Base-by-base conservation (phyloP, 2,888 invertebrate genomes). In the Drosophila demipolita region DNA sequence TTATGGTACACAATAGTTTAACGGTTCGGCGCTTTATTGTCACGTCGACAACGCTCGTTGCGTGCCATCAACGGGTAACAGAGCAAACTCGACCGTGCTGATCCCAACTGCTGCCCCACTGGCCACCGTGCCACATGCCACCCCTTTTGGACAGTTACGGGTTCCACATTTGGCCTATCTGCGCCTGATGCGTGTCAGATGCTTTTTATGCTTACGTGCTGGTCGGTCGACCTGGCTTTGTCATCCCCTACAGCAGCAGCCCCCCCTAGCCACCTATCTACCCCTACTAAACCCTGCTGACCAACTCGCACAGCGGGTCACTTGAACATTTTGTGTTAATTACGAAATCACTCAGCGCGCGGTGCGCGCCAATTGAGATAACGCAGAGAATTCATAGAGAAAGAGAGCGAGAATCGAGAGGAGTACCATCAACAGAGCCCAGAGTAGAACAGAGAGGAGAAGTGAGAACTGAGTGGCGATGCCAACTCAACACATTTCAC, bases 1-100 rank as follows among this genome's bases (percentile, higher is more conserved):
- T 83, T 88, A 84, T 83, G 78, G 84, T 89, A 82, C 86, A 90
- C 90, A 89, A 91, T 91, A 91, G 91, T 89, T 91, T 87, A 90
- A 89, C 87, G 89, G 75, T 89, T 82, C 90, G 78, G 72, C 81
- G 91, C 89, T 82, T 90, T 89, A 91, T 89, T 90, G 90, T 87
- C 91, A 89, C 89, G 91, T 86, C 83, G 82, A 66, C 81, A 69
- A 38, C 49, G 78, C 57, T 64, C 81, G 52, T 49, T 77, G 73
- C 78, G 81, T 78, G 77, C 78, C 73, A 85, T 78, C 69, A 69
- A 59, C 68, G 71, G 82, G 52, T 50, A 67, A 58, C 63, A 61
- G 60, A 49, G 73, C 80, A 73, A 78, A 75, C 79, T 75, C 55
- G 53, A 63, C 80, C 71, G 62, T 20, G 63, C 55, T 71, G 66